A percentile compares a stretch with the other conserved stretches of the same genome.
phyloP scores from a whole-genome alignment of 2,888 invertebrate species.

The Acrocera orbiculus region DNA sequence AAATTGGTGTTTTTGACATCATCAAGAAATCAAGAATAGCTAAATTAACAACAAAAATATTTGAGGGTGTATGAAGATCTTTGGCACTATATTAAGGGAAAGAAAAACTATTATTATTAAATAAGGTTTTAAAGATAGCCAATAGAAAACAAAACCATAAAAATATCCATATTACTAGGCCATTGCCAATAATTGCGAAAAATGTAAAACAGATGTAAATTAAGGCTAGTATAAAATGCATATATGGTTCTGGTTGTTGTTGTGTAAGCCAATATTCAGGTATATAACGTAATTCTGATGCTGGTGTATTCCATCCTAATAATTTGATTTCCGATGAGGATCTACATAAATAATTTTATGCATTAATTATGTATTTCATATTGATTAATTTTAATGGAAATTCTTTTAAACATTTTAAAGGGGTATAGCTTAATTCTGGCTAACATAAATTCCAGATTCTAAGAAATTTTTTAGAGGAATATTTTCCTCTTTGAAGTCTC shows the following conservation, averaged over 20 bases:
- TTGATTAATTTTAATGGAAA: too few species aligned
- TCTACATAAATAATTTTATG: too few species aligned
- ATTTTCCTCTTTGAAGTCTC: too few species aligned
- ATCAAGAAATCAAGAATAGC: conserved; percentile 68
- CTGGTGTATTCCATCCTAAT: conserved; percentile 57
- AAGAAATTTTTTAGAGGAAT: too few species aligned
- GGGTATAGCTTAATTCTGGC: too few species aligned
- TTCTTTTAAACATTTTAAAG: too few species aligned
- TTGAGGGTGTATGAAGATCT: conserved; percentile 42
- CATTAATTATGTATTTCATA: too few species aligned
- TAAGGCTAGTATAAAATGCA: conserved; percentile 60
- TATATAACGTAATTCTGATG: conserved; percentile 54
- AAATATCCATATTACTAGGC: conserved; percentile 68
- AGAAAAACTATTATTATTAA: too few species aligned
- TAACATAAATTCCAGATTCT: too few species aligned
- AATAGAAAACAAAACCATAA: conserved; percentile 13
- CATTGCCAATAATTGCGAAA: conserved; percentile 58
- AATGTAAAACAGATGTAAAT: conserved; percentile 59
- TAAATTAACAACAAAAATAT: conserved; percentile 65
- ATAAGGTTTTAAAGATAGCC: neutral
- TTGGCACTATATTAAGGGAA: conserved; percentile 22
- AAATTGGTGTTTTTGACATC: conserved; percentile 73
- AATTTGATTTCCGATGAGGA: too few species aligned
- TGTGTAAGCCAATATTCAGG: conserved; percentile 65
- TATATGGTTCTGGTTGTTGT: conserved; percentile 58